phyloP scores from a whole-genome alignment of 1,140 invertebrate genomes.

The Periplaneta americana region DNA sequence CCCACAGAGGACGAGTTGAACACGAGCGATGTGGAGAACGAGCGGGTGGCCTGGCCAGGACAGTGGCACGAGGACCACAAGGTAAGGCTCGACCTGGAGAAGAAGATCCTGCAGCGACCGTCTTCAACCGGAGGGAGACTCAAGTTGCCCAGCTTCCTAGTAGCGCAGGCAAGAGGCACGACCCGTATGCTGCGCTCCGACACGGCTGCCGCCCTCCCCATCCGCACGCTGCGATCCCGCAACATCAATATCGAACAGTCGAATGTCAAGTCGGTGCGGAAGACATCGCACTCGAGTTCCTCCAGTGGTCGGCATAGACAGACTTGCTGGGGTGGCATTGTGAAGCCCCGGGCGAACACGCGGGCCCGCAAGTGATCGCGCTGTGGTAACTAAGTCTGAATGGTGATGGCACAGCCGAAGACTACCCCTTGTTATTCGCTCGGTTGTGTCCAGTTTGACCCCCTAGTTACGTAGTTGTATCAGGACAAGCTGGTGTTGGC shows the following conservation, averaged over 20 bases:
- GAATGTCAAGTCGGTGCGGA: neutral
- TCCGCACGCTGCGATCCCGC: neutral
- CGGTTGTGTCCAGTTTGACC: neutral
- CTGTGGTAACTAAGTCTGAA: neutral
- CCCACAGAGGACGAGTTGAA: neutral
- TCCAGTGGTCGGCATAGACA: neutral
- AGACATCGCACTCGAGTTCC: neutral
- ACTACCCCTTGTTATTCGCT: no score
- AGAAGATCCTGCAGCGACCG: neutral
- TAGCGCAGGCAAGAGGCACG: neutral
- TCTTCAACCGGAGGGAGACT: neutral
- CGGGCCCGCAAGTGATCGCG: neutral
- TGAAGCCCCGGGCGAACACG: neutral
- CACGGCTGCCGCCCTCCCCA: neutral
- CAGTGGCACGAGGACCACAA: neutral
- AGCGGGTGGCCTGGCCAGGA: neutral
- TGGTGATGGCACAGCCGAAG: neutral
- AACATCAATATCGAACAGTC: neutral
- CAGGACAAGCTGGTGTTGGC: neutral
- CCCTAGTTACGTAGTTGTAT: neutral
- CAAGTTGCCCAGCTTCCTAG: neutral
- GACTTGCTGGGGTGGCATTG: neutral
- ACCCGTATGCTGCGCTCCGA: neutral
- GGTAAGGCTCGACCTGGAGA: neutral
- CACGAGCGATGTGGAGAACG: neutral